These are phyloP conservation scores for Mamestra brassicae DNA, from an alignment of 2,888 invertebrate species.

Conservation along the genomic window DNA sequence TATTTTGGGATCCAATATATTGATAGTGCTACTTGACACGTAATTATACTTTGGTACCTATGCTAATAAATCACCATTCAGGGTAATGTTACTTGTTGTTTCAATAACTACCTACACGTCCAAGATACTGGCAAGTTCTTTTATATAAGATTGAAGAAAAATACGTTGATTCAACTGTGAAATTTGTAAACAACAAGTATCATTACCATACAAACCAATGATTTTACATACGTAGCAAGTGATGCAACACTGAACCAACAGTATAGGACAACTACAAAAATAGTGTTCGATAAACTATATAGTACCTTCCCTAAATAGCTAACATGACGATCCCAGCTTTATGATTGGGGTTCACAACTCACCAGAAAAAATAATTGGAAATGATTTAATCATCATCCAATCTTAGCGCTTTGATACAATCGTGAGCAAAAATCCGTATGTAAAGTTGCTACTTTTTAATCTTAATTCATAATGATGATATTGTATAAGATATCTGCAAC, in stretches of 20 bases:
- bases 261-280: conserved; percentile 70
- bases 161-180: background rate
- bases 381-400: conserved; percentile 48
- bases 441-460: background rate
- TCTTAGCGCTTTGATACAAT: background rate
- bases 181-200: conserved; percentile 68
- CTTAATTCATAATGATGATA: background rate
- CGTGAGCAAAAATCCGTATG: background rate
- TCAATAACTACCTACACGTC: conserved; percentile 19
- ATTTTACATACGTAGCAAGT: conserved; percentile 69
- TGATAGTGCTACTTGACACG: conserved; percentile 68
- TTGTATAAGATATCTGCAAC: conserved; percentile 10
- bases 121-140: background rate
- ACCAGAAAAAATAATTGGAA: conserved; percentile 18
- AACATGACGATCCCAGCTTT: background rate
- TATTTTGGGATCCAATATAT: conserved; percentile 73
- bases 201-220: conserved; percentile 68
- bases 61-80: conserved; percentile 62
- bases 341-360: background rate
- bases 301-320: conserved; percentile 1
- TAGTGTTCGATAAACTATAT: conserved; percentile 58
- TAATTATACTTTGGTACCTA: conserved; percentile 63
- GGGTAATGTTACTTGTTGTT: conserved; percentile 67
- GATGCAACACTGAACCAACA: conserved; percentile 78
- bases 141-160: conserved; percentile 19